Percentiles rank a stretch among this genome's conserved stretches.
Evolutionary conservation across 2,797 vertebrate species (phyloP).

Genomic region (Leuciscus waleckii): DNA sequence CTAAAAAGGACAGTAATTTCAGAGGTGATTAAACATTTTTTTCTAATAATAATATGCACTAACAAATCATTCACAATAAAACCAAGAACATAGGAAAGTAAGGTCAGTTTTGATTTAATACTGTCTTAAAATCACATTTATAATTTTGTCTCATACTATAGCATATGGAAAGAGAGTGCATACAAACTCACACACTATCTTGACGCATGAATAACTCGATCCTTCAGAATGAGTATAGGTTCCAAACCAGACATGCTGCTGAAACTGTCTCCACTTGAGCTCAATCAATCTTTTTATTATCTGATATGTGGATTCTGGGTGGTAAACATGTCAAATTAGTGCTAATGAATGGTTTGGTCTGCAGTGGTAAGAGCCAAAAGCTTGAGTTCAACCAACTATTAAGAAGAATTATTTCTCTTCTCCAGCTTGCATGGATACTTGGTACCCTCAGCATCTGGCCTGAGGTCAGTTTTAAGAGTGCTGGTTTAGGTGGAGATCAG

Average conservation of each 20-base stretch:
- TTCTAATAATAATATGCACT: neutral
- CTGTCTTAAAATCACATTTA: neutral
- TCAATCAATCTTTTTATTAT: conserved; percentile 59
- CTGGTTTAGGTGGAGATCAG: neutral
- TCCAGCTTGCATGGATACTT: neutral
- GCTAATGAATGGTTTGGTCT: conserved; percentile 61
- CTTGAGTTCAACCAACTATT: conserved; percentile 46
- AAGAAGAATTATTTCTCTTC: conserved; percentile 47
- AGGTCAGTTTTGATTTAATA: neutral
- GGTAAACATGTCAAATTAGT: conserved; percentile 66
- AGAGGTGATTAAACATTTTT: neutral
- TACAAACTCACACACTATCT: conserved; percentile 60
- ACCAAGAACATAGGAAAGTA: neutral
- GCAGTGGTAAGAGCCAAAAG: conserved; percentile 32
- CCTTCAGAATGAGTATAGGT: conserved; percentile 32
- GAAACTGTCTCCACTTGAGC: conserved; percentile 58
- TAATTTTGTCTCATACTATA: neutral
- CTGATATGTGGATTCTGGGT: conserved; percentile 44
- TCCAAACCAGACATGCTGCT: conserved; percentile 13
- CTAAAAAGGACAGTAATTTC: neutral
- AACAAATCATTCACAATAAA: neutral
- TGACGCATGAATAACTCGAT: conserved; percentile 30
- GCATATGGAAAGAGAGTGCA: conserved; percentile 53
- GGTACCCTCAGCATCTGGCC: neutral
- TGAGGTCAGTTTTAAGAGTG: conserved; percentile 22